phyloP scores from a whole-genome alignment of 92 coral and sea anemone species.

The Metridium senile region DNA sequence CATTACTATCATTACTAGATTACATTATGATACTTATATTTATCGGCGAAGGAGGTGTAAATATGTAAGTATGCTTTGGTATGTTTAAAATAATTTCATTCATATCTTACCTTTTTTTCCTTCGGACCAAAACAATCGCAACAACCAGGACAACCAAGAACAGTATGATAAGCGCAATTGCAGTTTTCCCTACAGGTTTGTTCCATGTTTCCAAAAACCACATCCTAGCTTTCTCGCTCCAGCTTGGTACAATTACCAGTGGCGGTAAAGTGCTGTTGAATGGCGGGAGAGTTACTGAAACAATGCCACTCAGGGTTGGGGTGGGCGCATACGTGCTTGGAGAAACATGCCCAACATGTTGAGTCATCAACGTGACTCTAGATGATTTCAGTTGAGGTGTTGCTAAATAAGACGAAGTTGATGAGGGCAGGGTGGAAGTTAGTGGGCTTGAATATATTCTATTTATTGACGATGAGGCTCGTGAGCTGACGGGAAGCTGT shows the following conservation, averaged over 20 bases:
- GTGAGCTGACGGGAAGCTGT: neutral
- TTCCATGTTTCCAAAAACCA: conserved; percentile 32
- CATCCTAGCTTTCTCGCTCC: conserved; percentile 9
- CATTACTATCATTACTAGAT: no score
- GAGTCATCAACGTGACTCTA: neutral
- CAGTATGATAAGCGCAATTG: conserved; percentile 14
- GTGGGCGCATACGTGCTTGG: conserved; percentile 20
- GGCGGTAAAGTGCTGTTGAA: neutral
- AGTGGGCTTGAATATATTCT: neutral
- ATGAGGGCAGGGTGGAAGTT: neutral
- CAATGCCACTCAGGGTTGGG: neutral
- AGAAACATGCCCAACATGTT: neutral
- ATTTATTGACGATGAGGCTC: no score
- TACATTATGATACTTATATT: no score
- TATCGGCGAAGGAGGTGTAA: no score
- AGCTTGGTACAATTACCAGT: neutral
- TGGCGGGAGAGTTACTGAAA: neutral
- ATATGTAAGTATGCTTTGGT: neutral
- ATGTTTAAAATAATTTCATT: neutral
- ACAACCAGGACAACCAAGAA: conserved; percentile 17
- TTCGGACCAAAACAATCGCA: conserved; percentile 9
- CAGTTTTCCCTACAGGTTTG: conserved; percentile 26
- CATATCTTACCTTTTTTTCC: conserved; percentile 18
- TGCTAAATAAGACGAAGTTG: neutral
- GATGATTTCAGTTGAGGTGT: neutral